A percentile compares a stretch with the other conserved stretches of the same genome.
Conservation (phyloP, 2,888 invertebrate genomes). For the Cybosia mesomella region DNA sequence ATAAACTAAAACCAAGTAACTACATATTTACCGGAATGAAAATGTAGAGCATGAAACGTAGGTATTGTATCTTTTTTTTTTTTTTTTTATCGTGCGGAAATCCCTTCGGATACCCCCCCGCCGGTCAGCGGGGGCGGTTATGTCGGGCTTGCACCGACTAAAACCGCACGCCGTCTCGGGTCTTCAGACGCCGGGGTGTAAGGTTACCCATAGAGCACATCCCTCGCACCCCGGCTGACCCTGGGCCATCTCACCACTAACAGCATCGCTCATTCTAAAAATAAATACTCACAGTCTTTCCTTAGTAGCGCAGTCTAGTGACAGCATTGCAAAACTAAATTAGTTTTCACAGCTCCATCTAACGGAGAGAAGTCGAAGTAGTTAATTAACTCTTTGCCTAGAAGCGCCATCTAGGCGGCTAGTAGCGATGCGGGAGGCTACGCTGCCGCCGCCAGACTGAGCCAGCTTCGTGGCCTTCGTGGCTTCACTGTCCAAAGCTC, state of each 20-base stretch:
- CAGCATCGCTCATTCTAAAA: no score
- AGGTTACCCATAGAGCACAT: no score
- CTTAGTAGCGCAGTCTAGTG: slow-evolving; percentile 69
- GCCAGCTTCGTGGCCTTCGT: slow-evolving; percentile 65
- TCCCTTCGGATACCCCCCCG: no score
- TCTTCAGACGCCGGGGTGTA: no score
- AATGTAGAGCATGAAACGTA: background rate
- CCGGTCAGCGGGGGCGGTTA: no score
- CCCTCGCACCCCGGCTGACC: no score
- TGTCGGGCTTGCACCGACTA: no score
- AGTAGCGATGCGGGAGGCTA: slow-evolving; percentile 71
- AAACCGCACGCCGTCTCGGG: no score
- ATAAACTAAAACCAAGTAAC: background rate
- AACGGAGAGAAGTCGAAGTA: slow-evolving; percentile 58
- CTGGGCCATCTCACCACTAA: no score
- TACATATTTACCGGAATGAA: background rate
- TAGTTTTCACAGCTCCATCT: slow-evolving; percentile 67
- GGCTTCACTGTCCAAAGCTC: slow-evolving; percentile 56
- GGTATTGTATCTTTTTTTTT: background rate
- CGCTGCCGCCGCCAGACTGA: slow-evolving; percentile 63
- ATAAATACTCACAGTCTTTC: slow-evolving; percentile 59
- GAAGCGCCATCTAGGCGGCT: slow-evolving; percentile 69
- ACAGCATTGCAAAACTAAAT: slow-evolving; percentile 53
- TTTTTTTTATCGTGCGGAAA: no score
- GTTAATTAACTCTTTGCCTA: slow-evolving; percentile 42